Percentiles rank a stretch among this genome's conserved stretches.
Evolutionary conservation across 2,113 vertebrate genomes (phyloP).

Genomic region (Dinomys branickii): DNA sequence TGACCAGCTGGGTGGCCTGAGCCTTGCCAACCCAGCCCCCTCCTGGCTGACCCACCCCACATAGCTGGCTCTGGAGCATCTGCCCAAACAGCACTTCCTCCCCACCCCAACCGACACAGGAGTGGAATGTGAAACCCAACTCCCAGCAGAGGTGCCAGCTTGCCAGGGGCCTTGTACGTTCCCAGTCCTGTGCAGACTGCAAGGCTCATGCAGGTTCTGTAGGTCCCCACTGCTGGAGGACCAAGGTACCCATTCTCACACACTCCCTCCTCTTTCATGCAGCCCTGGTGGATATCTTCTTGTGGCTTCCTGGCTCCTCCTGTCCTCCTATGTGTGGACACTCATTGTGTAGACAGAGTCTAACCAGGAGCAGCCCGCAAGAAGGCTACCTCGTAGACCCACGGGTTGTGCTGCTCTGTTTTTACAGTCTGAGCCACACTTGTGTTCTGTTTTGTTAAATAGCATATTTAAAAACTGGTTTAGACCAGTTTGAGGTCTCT

Average conservation of each 20-base stretch:
- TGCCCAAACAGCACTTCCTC: neutral
- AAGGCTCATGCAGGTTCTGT: neutral
- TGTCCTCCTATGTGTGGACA: neutral
- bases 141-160: constrained; percentile 42
- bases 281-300: neutral
- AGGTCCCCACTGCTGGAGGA: neutral
- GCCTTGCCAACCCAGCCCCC: neutral
- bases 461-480: constrained; percentile 31
- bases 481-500: constrained; percentile 4
- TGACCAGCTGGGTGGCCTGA: neutral
- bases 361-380: neutral
- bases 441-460: constrained; percentile 59
- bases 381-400: neutral
- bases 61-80: neutral
- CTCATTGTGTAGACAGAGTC: neutral
- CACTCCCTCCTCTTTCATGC: neutral
- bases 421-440: neutral
- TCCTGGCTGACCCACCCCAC: neutral
- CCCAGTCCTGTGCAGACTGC: neutral
- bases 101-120: neutral
- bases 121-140: constrained; percentile 23
- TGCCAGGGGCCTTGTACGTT: neutral
- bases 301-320: neutral
- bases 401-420: neutral
- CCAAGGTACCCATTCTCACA: neutral